Percentiles rank a stretch among this genome's conserved stretches.
Evolutionary conservation across 2,113 vertebrate species (phyloP).

Genomic region (Orycteropus afer): DNA sequence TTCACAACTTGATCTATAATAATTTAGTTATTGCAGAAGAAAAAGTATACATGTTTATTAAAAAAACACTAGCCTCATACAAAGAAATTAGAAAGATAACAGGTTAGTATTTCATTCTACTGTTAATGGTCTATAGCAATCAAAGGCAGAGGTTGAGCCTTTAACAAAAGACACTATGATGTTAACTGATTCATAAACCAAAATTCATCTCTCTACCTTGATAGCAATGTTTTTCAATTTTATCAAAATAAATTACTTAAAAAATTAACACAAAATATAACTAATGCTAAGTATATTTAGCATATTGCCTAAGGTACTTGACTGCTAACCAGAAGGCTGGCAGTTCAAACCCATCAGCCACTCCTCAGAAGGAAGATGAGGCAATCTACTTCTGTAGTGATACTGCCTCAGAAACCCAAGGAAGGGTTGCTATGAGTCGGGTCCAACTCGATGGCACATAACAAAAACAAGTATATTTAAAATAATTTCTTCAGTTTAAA

Average conservation of each 20-base stretch:
- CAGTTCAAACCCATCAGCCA: too few relatives aligned
- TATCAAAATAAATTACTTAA: slow-evolving; percentile 18
- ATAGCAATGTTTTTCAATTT: neutral
- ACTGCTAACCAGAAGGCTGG: too few relatives aligned
- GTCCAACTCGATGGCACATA: too few relatives aligned
- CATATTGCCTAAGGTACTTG: too few relatives aligned
- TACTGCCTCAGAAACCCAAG: too few relatives aligned
- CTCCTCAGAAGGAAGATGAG: too few relatives aligned
- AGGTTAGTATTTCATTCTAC: neutral
- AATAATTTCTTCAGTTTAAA: neutral
- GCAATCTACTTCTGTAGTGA: too few relatives aligned
- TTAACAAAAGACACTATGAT: neutral
- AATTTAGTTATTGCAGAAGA: neutral
- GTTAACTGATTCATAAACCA: neutral
- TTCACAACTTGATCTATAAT: neutral
- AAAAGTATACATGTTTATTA: neutral
- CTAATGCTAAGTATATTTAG: neutral
- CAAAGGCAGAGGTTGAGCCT: neutral
- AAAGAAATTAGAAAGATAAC: neutral
- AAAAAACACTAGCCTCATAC: neutral
- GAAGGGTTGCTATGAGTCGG: too few relatives aligned
- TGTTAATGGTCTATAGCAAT: neutral
- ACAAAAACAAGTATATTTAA: too few relatives aligned
- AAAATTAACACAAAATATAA: slow-evolving; percentile 10
- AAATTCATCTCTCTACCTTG: neutral